Base-by-base conservation (phyloP, 2,888 invertebrate genomes). In the Octonoba sinensis region DNA sequence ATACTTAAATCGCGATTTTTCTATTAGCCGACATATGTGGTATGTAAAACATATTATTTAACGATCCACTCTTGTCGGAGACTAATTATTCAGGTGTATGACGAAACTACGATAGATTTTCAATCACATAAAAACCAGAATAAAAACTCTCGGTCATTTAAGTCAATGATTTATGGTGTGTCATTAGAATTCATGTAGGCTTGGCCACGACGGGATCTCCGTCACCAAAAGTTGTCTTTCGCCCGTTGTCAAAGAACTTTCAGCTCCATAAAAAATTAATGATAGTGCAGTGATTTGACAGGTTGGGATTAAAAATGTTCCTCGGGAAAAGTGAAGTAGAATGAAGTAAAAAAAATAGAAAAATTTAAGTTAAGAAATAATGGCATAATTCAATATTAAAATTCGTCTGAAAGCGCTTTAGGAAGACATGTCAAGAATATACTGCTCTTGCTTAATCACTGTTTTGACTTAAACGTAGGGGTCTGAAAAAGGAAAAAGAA, bases 181-280 rank as follows among this genome's bases (percentile, higher is more conserved):
- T 67, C 67, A 67, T 75, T 75, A 69, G 67, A 75, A 75, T 75
- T 54, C 75, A 67, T 69, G 67, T 60, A 54, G 12, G 67, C 22
- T 24, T 57, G 59, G 66, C 27, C 57, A 74, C 47, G 47, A 59
- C 46, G 57, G 24, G 24, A 18, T 54, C 47, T 46, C 44, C 65
- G 36, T 65, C 47, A 24, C 15, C n/a, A 36, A 22, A 72, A 62
- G 16, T 51, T 22, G 51, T 62, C 54, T 51, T 62, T 27, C 22
- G 11, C 4, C 13, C 11, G n/a, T 22, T 75, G 51, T 54, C 44
- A 75, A 75, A 75, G 66, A 75, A 51, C 59, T 67, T 24, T 24
- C n/a, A 44, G 27, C 24, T 8, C 51, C 51, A 74, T 66, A 66
- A 75, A 67, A 75, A 75, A 69, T 69, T 60, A 69, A 60, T 67